Evolutionary conservation across 2,113 vertebrate species (phyloP), one percentile per base, ranked within the genome.

Genomic region (Brienomyrus longianalis): DNA sequence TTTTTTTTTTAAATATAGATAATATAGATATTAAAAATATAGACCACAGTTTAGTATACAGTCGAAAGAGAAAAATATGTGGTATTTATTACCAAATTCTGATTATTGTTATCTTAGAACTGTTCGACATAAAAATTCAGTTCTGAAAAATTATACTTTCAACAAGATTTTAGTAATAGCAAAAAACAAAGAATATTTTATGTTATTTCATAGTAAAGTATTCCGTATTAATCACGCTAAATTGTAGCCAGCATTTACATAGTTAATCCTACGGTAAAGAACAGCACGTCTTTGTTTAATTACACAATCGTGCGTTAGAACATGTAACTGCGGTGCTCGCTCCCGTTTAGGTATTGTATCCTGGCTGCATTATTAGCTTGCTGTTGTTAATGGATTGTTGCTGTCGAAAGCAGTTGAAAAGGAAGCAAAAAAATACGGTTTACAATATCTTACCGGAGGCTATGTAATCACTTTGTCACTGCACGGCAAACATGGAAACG

Each of bases 361-460:
- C 91, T 91, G 92, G 27, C 83, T 43, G 88, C 90, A 89, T 91
- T 90, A 92, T 93, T 91, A 86, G 89, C 88, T 84, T 90, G 91
- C 91, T 59, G 62, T 92, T 91, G 92, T 93, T 92, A 92, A 92
- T 94, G 91, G 92, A 92, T 93, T 77, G 90, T 83, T 88, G 86
- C 90, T 89, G 88, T 89, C 88, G 88, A 90, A 91, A 91, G 91
- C 89, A 52, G 88, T 91, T 83, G 74, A 91, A 74, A 56, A 35
- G 88, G 90, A 83, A 59, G 35, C 45, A 70, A 31, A 92, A 92
- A 92, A 90, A 91, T 89, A 87, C 89, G 89, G 91, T 74, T 83
- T 90, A 90, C 89, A 91, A 83, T 89, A 87, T 27, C 59, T 83
- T 83, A 88, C 88, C 66, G 66, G 43, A 45, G 86, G 51, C 66